These are phyloP conservation scores for Drosophila colorata DNA, from an alignment of 2,888 invertebrate genomes.

Conservation along the genomic window DNA sequence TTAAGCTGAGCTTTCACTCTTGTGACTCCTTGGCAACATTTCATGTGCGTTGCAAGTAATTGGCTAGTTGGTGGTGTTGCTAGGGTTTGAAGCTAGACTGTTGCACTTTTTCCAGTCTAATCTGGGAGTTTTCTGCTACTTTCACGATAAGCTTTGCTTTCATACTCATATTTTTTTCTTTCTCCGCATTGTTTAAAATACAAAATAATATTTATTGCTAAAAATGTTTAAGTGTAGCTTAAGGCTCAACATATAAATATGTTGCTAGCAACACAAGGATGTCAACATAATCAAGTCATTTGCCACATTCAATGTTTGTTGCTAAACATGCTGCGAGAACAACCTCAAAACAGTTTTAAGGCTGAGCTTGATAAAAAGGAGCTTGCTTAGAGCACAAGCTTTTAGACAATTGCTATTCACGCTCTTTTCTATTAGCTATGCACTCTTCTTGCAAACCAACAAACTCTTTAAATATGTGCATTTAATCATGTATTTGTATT, in stretches of 20 bases:
- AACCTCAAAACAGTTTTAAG: neutral
- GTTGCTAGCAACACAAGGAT: neutral
- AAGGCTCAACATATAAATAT: neutral
- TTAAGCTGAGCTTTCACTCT: neutral
- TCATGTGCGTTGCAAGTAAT: too few species aligned
- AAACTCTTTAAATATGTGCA: constrained; percentile 48
- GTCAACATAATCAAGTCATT: neutral
- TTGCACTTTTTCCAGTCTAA: neutral
- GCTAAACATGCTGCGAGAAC: neutral
- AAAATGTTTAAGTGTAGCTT: neutral
- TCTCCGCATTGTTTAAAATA: too few species aligned
- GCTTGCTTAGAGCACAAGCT: neutral
- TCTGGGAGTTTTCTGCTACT: too few species aligned
- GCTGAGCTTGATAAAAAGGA: neutral
- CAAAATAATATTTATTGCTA: too few species aligned
- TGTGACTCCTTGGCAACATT: neutral
- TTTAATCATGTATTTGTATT: constrained; percentile 27
- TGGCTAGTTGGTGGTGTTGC: too few species aligned
- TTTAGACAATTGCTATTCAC: neutral
- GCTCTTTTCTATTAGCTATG: neutral
- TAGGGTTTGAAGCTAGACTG: too few species aligned
- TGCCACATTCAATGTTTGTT: neutral
- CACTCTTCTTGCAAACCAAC: neutral
- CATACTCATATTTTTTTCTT: too few species aligned
- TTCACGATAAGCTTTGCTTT: too few species aligned